A percentile compares a stretch with the other conserved stretches of the same genome.
Conservation (phyloP, 2,888 invertebrate genomes). For the Eulithis prunata region DNA sequence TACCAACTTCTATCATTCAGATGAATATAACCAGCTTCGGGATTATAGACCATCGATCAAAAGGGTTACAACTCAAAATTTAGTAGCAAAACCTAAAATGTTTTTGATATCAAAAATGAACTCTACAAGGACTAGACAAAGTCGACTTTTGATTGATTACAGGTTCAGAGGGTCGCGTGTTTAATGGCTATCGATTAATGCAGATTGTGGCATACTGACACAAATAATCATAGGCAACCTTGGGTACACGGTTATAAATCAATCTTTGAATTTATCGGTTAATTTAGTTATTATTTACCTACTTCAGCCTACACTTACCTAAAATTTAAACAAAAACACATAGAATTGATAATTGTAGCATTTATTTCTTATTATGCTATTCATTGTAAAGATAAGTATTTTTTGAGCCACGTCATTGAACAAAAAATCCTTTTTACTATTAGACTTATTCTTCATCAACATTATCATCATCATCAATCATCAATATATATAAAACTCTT, state of each 20-base stretch:
- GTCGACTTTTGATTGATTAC: slow-evolving; percentile 21
- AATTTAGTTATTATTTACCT: too few relatives aligned
- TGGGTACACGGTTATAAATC: slow-evolving; percentile 26
- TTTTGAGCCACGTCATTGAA: too few relatives aligned
- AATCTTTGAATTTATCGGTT: background rate
- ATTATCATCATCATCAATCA: too few relatives aligned
- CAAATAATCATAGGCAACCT: slow-evolving; percentile 45
- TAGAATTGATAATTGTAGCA: too few relatives aligned
- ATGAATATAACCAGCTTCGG: slow-evolving; percentile 3
- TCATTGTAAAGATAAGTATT: too few relatives aligned
- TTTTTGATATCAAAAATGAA: slow-evolving; percentile 8
- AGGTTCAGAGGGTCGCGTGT: slow-evolving; percentile 41
- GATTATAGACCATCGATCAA: slow-evolving; percentile 13
- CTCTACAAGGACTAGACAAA: slow-evolving; percentile 1
- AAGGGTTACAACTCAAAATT: slow-evolving; percentile 6
- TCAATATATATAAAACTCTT: too few relatives aligned
- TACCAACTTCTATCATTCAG: slow-evolving; percentile 14
- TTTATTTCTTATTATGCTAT: too few relatives aligned
- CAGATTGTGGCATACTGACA: slow-evolving; percentile 53
- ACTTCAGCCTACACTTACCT: too few relatives aligned
- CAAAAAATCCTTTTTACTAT: too few relatives aligned
- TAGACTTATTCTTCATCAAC: too few relatives aligned
- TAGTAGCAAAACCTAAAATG: background rate
- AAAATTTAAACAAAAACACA: too few relatives aligned
- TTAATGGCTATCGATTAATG: slow-evolving; percentile 48